Percentiles rank a stretch among this genome's conserved stretches.
Evolutionary conservation across 2,888 invertebrate species (phyloP).

Genomic region (Clanis bilineata): DNA sequence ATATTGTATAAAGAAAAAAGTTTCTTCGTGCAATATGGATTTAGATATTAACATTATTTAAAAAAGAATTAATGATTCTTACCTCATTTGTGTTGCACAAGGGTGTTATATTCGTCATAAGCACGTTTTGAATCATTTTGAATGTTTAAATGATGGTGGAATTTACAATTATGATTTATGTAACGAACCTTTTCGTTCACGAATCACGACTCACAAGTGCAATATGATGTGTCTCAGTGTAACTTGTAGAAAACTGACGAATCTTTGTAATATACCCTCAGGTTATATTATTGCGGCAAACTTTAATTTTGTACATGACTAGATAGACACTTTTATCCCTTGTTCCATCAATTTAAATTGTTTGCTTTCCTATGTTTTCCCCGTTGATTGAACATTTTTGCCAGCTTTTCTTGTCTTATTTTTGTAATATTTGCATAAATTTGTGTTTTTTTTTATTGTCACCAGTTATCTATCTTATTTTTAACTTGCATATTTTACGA

Average conservation of each 20-base stretch:
- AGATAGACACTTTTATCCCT: too few relatives aligned
- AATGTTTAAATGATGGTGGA: not conserved
- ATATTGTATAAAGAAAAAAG: too few relatives aligned
- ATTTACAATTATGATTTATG: not conserved
- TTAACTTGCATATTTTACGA: too few relatives aligned
- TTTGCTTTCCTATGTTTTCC: too few relatives aligned
- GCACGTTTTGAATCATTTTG: conserved; percentile 55
- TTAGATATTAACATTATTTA: too few relatives aligned
- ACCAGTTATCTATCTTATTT: too few relatives aligned
- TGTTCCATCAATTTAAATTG: too few relatives aligned
- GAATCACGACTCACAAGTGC: not conserved
- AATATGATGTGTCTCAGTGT: not conserved
- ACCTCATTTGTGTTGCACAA: conserved; percentile 55
- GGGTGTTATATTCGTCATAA: conserved; percentile 47
- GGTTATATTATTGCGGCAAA: not conserved
- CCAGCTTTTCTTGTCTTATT: too few relatives aligned
- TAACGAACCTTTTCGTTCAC: not conserved
- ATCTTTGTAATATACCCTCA: not conserved
- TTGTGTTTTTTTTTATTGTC: too few relatives aligned
- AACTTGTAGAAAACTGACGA: not conserved
- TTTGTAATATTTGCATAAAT: too few relatives aligned
- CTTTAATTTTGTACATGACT: not conserved
- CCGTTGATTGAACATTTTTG: too few relatives aligned
- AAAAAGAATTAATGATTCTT: conserved; percentile 20
- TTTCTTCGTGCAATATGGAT: too few relatives aligned